phyloP scores from a whole-genome alignment of 2,797 vertebrate species.

The Cheirogaleus major region DNA sequence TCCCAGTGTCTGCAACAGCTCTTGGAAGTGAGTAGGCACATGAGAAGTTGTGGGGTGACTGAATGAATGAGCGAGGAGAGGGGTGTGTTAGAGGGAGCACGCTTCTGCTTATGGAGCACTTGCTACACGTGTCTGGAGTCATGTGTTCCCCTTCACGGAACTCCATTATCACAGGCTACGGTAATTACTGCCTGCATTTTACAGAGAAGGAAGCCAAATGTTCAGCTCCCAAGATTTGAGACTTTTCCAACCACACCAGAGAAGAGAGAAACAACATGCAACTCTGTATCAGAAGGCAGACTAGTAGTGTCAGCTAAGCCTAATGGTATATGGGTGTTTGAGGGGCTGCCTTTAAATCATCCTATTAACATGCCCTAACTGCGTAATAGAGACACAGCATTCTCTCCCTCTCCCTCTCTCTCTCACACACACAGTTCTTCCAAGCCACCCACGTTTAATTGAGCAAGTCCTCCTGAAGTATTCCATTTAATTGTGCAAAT shows the following conservation, averaged over 20 bases:
- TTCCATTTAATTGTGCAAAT: neutral
- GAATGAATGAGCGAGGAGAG: neutral
- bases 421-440: neutral
- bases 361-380: neutral
- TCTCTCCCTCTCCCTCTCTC: neutral
- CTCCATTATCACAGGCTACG: neutral
- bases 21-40: neutral
- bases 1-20: neutral
- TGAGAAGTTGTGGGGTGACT: neutral
- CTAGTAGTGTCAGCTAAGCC: neutral
- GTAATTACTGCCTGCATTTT: neutral
- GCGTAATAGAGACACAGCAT: neutral
- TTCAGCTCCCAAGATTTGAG: neutral
- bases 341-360: neutral
- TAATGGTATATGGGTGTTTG: neutral
- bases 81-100: neutral
- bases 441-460: conserved; percentile 3
- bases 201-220: neutral
- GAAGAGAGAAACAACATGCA: neutral
- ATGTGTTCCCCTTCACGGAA: neutral
- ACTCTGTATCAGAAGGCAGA: neutral
- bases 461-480: neutral
- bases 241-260: neutral
- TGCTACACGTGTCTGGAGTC: neutral
- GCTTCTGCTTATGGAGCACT: neutral